Conservation (phyloP, 2,888 invertebrate genomes). For the Macaria liturata region DNA sequence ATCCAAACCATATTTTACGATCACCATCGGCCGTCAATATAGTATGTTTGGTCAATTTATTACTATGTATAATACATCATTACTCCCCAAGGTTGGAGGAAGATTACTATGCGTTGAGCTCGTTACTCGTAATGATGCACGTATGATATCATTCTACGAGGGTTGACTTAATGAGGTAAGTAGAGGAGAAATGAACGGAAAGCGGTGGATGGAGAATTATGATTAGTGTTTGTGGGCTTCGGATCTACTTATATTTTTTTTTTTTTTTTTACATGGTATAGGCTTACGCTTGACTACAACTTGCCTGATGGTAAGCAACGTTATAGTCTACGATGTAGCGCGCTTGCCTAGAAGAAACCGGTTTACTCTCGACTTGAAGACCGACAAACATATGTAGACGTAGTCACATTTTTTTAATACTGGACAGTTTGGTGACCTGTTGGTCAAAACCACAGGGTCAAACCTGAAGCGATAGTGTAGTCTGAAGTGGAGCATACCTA, state of each 20-base stretch:
- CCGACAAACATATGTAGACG: too few species aligned
- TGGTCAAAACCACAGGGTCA: too few species aligned
- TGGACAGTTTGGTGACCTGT: too few species aligned
- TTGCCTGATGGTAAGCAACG: too few species aligned
- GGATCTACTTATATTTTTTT: neutral
- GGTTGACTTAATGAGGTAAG: conserved; percentile 41
- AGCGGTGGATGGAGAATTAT: neutral
- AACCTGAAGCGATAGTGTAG: too few species aligned
- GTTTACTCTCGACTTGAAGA: too few species aligned
- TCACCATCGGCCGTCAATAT: conserved; percentile 29
- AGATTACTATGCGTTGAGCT: conserved; percentile 53
- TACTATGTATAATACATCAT: conserved; percentile 43
- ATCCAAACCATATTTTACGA: conserved; percentile 12
- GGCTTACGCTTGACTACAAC: too few species aligned
- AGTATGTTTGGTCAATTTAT: conserved; percentile 37
- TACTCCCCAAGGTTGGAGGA: conserved; percentile 39
- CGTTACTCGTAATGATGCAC: conserved; percentile 51
- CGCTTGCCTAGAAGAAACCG: too few species aligned
- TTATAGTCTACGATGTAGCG: too few species aligned
- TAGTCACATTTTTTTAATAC: too few species aligned
- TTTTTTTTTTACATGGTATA: neutral
- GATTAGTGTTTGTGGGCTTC: neutral
- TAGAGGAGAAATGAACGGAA: conserved; percentile 26
- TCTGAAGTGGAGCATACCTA: too few species aligned
- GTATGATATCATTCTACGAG: conserved; percentile 54